Evolutionary conservation across 2,797 vertebrate species (phyloP).

Genomic region (Apodemus agrarius): DNA sequence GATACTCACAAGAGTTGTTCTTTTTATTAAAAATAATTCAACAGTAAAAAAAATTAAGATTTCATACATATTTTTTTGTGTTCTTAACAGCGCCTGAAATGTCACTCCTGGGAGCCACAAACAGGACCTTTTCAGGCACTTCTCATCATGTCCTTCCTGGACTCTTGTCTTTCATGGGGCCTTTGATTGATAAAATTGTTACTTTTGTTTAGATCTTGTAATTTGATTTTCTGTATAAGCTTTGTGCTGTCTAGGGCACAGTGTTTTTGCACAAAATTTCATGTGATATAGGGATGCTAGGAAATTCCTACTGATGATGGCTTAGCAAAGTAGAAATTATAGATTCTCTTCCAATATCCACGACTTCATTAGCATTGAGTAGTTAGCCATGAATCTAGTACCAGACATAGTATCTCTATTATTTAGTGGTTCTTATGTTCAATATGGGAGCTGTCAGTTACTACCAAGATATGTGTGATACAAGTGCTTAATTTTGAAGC

Average conservation of each 20-base stretch:
- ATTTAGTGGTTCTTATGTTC: neutral
- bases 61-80: neutral
- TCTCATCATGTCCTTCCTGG: neutral
- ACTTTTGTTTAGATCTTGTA: neutral
- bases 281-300: neutral
- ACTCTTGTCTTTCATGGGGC: neutral
- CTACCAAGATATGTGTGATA: neutral
- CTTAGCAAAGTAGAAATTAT: neutral
- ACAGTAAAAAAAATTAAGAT: conserved; percentile 16
- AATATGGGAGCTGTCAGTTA: neutral
- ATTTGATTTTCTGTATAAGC: neutral
- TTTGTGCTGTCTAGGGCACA: neutral
- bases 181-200: neutral
- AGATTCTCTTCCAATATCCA: neutral
- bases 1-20: conserved; percentile 58
- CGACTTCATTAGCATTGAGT: neutral
- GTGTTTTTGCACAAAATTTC: neutral
- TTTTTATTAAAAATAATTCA: conserved; percentile 69
- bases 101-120: neutral
- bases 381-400: neutral
- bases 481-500: neutral
- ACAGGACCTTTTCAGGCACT: neutral
- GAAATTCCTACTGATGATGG: neutral
- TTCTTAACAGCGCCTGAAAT: neutral
- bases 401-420: neutral